Percentiles rank a stretch among this genome's conserved stretches.
Conservation (phyloP, 2,888 invertebrate genomes). For the Oegoconia quadripuncta region DNA sequence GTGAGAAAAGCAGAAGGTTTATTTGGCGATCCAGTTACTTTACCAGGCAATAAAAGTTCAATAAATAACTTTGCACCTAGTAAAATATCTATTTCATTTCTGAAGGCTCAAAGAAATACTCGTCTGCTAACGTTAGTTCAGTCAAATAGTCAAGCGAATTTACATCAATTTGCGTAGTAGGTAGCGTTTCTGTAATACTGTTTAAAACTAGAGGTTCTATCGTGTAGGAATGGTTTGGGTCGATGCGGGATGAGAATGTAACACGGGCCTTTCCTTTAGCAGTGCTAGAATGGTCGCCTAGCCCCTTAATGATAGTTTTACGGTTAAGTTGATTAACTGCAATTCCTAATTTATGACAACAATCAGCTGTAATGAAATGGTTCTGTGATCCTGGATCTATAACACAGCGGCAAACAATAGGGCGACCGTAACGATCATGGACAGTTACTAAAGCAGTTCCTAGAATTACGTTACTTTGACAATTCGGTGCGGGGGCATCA, state of each 20-base stretch:
- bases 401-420: not conserved
- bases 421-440: not conserved
- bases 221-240: not conserved
- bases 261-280: not conserved
- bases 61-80: not conserved
- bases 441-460: not conserved
- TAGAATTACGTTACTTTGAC: not conserved
- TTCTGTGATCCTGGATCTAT: slow-evolving; percentile 3
- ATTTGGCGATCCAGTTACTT: too few species aligned
- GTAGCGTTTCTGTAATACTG: not conserved
- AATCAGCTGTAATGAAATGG: not conserved
- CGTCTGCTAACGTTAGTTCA: not conserved
- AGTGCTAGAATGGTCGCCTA: not conserved
- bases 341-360: not conserved
- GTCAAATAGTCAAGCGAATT: not conserved
- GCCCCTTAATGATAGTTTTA: not conserved
- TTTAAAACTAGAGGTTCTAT: not conserved
- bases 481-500: too few species aligned
- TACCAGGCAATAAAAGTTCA: not conserved
- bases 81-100: not conserved
- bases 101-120: not conserved
- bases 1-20: not conserved
- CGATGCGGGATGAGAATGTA: not conserved
- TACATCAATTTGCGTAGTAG: not conserved
- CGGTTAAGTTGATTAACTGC: not conserved